These are phyloP conservation scores for Ceramica pisi DNA, from an alignment of 2,888 invertebrate genomes.

Conservation along the genomic window DNA sequence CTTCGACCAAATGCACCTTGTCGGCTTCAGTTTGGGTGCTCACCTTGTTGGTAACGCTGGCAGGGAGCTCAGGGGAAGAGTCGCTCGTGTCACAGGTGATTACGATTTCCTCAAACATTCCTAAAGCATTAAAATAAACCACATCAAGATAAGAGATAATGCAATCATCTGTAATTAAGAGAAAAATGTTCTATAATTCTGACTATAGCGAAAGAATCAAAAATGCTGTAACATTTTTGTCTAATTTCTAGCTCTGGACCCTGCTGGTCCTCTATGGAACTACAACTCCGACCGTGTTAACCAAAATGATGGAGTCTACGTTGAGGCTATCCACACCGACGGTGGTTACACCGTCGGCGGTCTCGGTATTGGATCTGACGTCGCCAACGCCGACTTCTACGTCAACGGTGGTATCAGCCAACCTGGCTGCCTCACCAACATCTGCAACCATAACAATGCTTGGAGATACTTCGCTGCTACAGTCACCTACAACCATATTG, in stretches of 20 bases:
- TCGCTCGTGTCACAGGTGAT: conserved; percentile 79
- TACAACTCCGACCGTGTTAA: conserved; percentile 68
- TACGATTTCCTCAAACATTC: neutral
- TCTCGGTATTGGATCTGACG: conserved; percentile 83
- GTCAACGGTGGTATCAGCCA: conserved; percentile 88
- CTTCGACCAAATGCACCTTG: conserved; percentile 75
- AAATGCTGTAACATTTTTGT: neutral
- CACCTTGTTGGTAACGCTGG: conserved; percentile 83
- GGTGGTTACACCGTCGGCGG: conserved; percentile 74
- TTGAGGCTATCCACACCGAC: conserved; percentile 78
- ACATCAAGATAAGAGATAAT: neutral
- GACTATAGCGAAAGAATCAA: neutral
- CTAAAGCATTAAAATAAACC: neutral
- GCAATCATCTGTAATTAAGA: neutral
- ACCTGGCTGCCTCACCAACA: conserved; percentile 74
- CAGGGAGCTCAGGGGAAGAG: conserved; percentile 71
- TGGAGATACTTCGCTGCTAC: conserved; percentile 77
- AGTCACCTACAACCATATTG: conserved; percentile 73
- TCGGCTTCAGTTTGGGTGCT: conserved; percentile 85
- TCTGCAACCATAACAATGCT: conserved; percentile 78
- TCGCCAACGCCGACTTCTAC: conserved; percentile 91
- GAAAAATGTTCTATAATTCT: neutral
- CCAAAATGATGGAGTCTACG: conserved; percentile 78
- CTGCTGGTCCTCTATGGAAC: conserved; percentile 69
- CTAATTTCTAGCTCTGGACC: conserved; percentile 60